Conservation (phyloP, 2,888 invertebrate species). For the Euplexia lucipara region DNA sequence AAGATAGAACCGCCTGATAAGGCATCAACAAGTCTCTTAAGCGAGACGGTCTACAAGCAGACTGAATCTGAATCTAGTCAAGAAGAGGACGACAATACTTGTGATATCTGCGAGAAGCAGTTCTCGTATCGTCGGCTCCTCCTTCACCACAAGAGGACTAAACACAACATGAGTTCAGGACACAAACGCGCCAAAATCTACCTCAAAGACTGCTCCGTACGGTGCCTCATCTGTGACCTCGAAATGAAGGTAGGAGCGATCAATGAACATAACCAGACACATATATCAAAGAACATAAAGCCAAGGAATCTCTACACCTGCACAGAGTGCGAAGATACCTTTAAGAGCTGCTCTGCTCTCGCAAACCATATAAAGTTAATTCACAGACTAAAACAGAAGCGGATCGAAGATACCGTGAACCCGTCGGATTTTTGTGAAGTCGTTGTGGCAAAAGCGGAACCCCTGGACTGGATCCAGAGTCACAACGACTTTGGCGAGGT, state of each 20-base stretch:
- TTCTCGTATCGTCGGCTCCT: constrained; percentile 86
- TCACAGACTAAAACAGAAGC: constrained; percentile 77
- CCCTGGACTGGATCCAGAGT: constrained; percentile 87
- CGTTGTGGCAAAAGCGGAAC: constrained; percentile 90
- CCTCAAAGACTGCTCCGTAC: constrained; percentile 85
- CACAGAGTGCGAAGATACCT: constrained; percentile 81
- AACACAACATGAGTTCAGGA: constrained; percentile 86
- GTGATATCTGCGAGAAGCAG: constrained; percentile 88
- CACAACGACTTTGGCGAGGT: constrained; percentile 87
- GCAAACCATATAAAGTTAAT: constrained; percentile 87
- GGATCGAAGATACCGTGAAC: constrained; percentile 70
- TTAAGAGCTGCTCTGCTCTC: constrained; percentile 83
- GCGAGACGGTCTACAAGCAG: constrained; percentile 67
- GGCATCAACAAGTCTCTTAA: constrained; percentile 67
- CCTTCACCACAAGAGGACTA: constrained; percentile 84
- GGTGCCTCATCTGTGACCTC: constrained; percentile 85
- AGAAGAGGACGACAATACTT: constrained; percentile 86
- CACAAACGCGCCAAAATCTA: constrained; percentile 84
- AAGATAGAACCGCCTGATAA: constrained; percentile 79
- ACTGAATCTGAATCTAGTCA: constrained; percentile 84
- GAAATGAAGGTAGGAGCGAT: constrained; percentile 86
- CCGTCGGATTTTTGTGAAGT: constrained; percentile 91
- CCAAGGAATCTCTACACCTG: constrained; percentile 88
- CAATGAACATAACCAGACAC: constrained; percentile 86
- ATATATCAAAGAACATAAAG: constrained; percentile 82